phyloP scores from a whole-genome alignment of 2,888 invertebrate genomes.

The Terebella lapidaria region DNA sequence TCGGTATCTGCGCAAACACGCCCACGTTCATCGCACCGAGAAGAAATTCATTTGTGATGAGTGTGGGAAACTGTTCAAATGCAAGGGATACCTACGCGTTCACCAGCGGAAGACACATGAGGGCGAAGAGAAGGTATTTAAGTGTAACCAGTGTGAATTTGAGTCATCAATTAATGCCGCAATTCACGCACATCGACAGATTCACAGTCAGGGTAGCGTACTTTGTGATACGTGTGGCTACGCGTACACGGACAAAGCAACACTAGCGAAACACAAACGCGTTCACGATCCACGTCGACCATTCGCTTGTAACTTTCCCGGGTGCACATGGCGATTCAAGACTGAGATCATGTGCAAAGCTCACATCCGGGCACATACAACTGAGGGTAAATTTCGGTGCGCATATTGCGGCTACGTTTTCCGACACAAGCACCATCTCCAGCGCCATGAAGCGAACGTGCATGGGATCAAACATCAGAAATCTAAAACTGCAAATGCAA shows the following conservation, averaged over 20 bases:
- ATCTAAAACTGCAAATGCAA: not conserved
- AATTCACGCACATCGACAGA: slow-evolving; percentile 44
- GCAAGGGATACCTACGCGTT: slow-evolving; percentile 33
- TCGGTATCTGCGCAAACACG: slow-evolving; percentile 39
- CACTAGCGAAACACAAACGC: slow-evolving; percentile 42
- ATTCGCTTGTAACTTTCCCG: slow-evolving; percentile 39
- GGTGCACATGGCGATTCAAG: slow-evolving; percentile 46
- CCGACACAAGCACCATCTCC: slow-evolving; percentile 46
- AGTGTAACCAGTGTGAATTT: slow-evolving; percentile 46
- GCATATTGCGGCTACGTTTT: slow-evolving; percentile 40
- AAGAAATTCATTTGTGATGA: slow-evolving; percentile 36
- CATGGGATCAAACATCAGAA: slow-evolving; percentile 31
- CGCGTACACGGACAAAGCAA: slow-evolving; percentile 44
- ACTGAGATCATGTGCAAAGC: slow-evolving; percentile 42
- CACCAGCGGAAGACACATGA: slow-evolving; percentile 37
- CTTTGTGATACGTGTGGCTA: slow-evolving; percentile 45
- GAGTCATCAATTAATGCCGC: slow-evolving; percentile 35
- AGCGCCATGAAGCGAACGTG: slow-evolving; percentile 37
- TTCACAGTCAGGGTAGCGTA: slow-evolving; percentile 41
- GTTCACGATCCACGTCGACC: slow-evolving; percentile 45
- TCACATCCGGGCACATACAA: slow-evolving; percentile 39
- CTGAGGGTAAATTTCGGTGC: slow-evolving; percentile 40
- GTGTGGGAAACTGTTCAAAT: slow-evolving; percentile 46
- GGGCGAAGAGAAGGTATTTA: slow-evolving; percentile 26
- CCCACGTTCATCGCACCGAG: slow-evolving; percentile 30